Conservation (phyloP, 2,797 vertebrate genomes). For the Anas capensis region DNA sequence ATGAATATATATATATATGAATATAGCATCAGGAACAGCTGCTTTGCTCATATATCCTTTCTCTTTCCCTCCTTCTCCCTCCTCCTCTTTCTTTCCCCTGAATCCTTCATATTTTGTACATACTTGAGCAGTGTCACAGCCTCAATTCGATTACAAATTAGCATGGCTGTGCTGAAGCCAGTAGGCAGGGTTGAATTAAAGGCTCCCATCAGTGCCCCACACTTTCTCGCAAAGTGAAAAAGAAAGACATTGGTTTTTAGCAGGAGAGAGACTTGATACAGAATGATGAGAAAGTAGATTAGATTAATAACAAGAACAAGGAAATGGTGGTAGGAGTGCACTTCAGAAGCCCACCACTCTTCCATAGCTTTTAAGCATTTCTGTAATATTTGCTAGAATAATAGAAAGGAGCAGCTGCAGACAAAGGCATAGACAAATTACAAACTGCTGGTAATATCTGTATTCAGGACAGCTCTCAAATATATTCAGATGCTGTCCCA, state of each 20-base stretch:
- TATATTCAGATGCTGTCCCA: not conserved
- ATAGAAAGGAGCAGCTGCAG: conserved; percentile 35
- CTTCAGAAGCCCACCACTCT: not conserved
- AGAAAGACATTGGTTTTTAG: not conserved
- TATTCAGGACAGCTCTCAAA: conserved; percentile 23
- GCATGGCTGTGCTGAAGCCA: not conserved
- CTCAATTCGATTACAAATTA: conserved; percentile 27
- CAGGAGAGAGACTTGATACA: not conserved
- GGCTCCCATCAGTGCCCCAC: not conserved
- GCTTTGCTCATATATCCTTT: not conserved
- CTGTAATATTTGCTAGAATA: conserved; percentile 14
- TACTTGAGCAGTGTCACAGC: conserved; percentile 1
- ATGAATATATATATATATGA: too few relatives aligned
- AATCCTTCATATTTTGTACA: not conserved
- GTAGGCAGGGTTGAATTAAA: conserved; percentile 33
- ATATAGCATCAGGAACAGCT: not conserved
- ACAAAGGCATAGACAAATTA: conserved; percentile 26
- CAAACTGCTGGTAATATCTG: not conserved
- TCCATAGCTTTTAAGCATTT: not conserved
- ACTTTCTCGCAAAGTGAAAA: not conserved
- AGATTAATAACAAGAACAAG: conserved; percentile 25
- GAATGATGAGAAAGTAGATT: conserved; percentile 1
- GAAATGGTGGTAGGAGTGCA: not conserved
- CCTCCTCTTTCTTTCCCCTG: not conserved
- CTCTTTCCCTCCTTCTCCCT: not conserved